Evolutionary conservation across 2,797 vertebrate species (phyloP), one percentile per base, ranked within the genome.

Genomic region (Tenualosa ilisha): DNA sequence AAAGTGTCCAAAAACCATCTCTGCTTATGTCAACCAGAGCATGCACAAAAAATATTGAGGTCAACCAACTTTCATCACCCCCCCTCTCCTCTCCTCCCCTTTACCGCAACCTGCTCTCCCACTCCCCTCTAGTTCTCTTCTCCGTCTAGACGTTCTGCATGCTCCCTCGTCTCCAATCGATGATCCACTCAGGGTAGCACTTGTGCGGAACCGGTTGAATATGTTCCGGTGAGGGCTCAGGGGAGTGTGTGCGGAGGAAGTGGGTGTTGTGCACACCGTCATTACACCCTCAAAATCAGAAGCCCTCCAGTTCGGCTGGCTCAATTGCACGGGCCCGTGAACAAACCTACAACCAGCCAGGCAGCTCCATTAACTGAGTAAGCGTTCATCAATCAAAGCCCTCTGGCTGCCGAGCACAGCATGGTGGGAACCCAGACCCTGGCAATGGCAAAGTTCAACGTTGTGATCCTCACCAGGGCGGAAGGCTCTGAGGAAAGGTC

Each of bases 161-260:
- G 85, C 88, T 86, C 54, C 88, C 84, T 87, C 89, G 90, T 91
- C 89, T 81, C 90, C 81, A 89, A 95, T 94, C 90, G 20, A 94
- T 94, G 89, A 93, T 91, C 92, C 91, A 91, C 91, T 90, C 26
- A 8, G 84, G 82, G 87, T 88, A 86, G 87, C 43, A 81, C 88
- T 89, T 83, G 88, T 86, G 85, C 89, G 89, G 89, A 91, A 88
- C 87, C 88, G 91, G 89, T 72, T 85, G 84, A 86, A 83, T 88
- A 88, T 51, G 84, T 20, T 89, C 88, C 91, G 87, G 81, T 81
- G 83, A 49, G 51, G 54, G 89, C 86, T 17, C 37, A 43, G 8
- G 17, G 40, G 26, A 79, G 9, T 51, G 50, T 51, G 9, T 51
- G 46, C 7, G 46, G 31, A 31, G 31, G 3, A 46, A 6, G 50